Evolutionary conservation across 1,140 invertebrate species (phyloP).

Genomic region (Gryllus bimaculatus): DNA sequence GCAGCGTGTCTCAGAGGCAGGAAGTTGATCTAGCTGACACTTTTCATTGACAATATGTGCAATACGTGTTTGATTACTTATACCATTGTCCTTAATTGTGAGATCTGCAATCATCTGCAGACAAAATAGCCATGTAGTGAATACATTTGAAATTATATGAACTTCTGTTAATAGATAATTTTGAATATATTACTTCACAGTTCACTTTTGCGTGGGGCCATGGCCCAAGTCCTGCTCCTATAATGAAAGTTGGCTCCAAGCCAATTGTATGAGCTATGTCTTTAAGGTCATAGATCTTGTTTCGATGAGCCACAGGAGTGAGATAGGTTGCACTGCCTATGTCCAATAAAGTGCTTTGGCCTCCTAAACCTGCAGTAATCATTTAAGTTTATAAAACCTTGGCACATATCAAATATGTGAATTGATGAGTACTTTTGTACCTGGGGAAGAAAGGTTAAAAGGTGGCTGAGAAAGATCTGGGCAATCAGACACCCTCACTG

Average conservation of each 20-base stretch:
- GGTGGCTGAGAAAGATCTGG: too few species aligned
- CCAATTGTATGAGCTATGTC: slow-evolving; percentile 37
- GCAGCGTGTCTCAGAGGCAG: too few species aligned
- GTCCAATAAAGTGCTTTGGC: slow-evolving; percentile 64
- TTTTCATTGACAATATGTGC: too few species aligned
- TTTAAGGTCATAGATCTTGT: slow-evolving; percentile 72
- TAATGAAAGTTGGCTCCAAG: slow-evolving; percentile 51
- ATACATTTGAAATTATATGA: too few species aligned
- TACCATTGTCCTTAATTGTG: slow-evolving; percentile 37
- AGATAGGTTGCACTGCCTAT: slow-evolving; percentile 74
- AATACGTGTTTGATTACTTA: slow-evolving; percentile 44
- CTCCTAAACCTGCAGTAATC: slow-evolving; percentile 54
- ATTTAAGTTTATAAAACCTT: neutral
- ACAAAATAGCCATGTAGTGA: too few species aligned
- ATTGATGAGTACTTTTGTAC: too few species aligned
- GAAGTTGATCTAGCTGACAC: too few species aligned
- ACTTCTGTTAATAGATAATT: slow-evolving; percentile 12
- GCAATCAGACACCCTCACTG: too few species aligned
- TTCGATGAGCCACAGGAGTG: slow-evolving; percentile 58
- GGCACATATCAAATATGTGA: too few species aligned
- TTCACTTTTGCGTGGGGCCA: slow-evolving; percentile 63
- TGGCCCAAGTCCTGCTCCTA: slow-evolving; percentile 85
- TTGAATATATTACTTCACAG: slow-evolving; percentile 54
- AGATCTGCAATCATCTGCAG: slow-evolving; percentile 46
- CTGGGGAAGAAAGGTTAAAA: too few species aligned